phyloP scores from a whole-genome alignment of 2,888 invertebrate genomes.

The Coenonympha glycerion region DNA sequence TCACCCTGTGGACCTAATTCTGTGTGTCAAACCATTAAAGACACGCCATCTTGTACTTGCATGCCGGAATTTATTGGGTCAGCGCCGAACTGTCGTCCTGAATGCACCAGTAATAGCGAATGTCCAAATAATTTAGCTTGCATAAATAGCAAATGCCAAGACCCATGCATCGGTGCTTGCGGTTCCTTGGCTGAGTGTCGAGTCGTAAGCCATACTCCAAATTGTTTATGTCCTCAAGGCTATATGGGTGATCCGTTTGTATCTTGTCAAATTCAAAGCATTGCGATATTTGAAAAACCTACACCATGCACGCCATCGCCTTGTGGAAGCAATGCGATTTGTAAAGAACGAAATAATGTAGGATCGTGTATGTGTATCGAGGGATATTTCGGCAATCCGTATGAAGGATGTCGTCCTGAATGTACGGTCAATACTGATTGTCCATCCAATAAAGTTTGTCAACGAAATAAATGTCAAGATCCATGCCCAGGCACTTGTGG shows the following conservation, averaged over 20 bases:
- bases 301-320: slow-evolving; percentile 82
- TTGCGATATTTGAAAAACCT: slow-evolving; percentile 52
- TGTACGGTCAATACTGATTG: slow-evolving; percentile 85
- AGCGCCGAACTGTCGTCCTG: slow-evolving; percentile 83
- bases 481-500: slow-evolving; percentile 87
- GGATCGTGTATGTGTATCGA: slow-evolving; percentile 82
- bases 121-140: slow-evolving; percentile 81
- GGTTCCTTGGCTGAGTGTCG: slow-evolving; percentile 82
- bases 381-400: slow-evolving; percentile 79
- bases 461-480: slow-evolving; percentile 83
- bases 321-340: slow-evolving; percentile 83
- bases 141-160: slow-evolving; percentile 82
- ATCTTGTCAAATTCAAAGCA: slow-evolving; percentile 70
- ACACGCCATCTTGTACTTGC: slow-evolving; percentile 82
- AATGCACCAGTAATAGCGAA: slow-evolving; percentile 83
- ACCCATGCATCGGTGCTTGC: slow-evolving; percentile 84
- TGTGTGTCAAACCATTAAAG: slow-evolving; percentile 77
- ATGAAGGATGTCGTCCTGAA: slow-evolving; percentile 84
- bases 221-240: slow-evolving; percentile 79
- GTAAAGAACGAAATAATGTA: slow-evolving; percentile 80
- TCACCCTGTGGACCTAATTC: slow-evolving; percentile 82
- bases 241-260: slow-evolving; percentile 84
- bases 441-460: slow-evolving; percentile 81
- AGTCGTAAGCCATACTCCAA: slow-evolving; percentile 83
- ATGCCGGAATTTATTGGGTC: slow-evolving; percentile 79